Evolutionary conservation across 2,888 invertebrate genomes (phyloP).

Genomic region (Noctua janthe): DNA sequence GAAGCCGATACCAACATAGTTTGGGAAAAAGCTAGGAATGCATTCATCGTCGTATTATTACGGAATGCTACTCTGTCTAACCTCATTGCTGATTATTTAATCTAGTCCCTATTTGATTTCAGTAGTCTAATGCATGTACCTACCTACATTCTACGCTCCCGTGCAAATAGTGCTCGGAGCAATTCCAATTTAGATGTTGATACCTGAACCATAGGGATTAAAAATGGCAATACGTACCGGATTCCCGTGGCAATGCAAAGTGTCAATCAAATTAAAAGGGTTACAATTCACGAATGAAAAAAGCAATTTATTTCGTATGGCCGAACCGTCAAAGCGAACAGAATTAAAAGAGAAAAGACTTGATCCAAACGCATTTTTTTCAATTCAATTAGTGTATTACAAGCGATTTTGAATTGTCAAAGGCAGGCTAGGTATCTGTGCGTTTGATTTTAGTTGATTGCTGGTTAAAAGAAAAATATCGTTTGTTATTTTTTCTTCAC

Average conservation of each 20-base stretch:
- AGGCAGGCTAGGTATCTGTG: not conserved
- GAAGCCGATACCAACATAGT: too few relatives aligned
- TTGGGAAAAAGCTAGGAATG: too few relatives aligned
- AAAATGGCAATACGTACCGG: constrained; percentile 34
- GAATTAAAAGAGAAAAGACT: constrained; percentile 46
- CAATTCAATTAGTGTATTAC: constrained; percentile 49
- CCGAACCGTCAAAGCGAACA: constrained; percentile 45
- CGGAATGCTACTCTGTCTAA: not conserved
- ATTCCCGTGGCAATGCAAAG: constrained; percentile 46
- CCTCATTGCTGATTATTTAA: not conserved
- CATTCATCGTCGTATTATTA: not conserved
- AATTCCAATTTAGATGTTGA: constrained; percentile 59
- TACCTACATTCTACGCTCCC: not conserved
- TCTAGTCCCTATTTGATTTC: not conserved
- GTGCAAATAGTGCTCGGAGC: constrained; percentile 27
- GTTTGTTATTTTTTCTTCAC: not conserved
- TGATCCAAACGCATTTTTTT: constrained; percentile 33
- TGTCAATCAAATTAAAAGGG: constrained; percentile 68
- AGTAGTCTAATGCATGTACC: constrained; percentile 17
- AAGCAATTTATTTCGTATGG: constrained; percentile 55
- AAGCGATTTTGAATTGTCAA: constrained; percentile 26
- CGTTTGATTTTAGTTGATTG: constrained; percentile 26
- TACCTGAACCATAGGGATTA: constrained; percentile 48
- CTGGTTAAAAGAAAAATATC: not conserved
- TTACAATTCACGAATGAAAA: constrained; percentile 56